Conservation (phyloP, 2,797 vertebrate genomes). For the Periparus ater region DNA sequence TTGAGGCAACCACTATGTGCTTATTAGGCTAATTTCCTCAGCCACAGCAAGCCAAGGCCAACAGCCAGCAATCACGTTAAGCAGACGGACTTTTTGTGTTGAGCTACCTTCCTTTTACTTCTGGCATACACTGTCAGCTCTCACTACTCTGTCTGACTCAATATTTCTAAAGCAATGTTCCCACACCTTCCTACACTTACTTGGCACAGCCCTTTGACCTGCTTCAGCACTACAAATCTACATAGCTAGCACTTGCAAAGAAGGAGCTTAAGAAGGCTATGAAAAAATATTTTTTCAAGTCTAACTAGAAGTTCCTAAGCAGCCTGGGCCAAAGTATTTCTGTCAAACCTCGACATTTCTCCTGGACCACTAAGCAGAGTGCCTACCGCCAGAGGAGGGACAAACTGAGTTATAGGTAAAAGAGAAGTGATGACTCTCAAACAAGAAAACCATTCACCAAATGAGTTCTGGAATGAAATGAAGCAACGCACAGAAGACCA, state of each 20-base stretch:
- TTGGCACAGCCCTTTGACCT: conserved; percentile 32
- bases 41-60: background rate
- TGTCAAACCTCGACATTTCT: background rate
- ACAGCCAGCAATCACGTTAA: background rate
- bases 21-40: background rate
- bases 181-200: conserved; percentile 2
- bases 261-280: background rate
- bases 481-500: background rate
- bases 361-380: background rate
- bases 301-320: background rate
- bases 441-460: background rate
- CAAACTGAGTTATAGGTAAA: background rate
- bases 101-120: background rate
- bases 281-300: background rate
- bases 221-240: conserved; percentile 6
- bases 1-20: background rate
- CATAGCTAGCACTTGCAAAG: background rate
- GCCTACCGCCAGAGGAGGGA: background rate
- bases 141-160: conserved; percentile 12
- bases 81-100: fast-evolving
- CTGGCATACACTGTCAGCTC: background rate
- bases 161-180: conserved; percentile 31
- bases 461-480: background rate
- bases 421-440: background rate
- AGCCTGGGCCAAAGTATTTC: background rate